These are phyloP conservation scores for Agonopterix heracliana DNA, from an alignment of 2,888 invertebrate species.

Conservation along the genomic window DNA sequence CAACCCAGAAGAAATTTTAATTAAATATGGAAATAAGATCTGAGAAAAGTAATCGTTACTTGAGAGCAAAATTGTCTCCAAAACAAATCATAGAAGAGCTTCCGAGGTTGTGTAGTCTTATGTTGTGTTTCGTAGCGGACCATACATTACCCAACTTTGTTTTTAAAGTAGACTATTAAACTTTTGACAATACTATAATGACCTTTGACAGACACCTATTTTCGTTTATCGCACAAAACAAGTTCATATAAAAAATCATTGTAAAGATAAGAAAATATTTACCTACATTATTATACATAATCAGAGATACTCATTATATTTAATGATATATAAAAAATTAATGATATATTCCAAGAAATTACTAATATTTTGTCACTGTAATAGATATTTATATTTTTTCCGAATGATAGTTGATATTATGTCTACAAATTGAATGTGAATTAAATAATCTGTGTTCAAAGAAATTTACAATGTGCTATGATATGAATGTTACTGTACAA, in stretches of 20 bases:
- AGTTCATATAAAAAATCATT: conserved; percentile 21
- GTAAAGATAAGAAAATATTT: conserved; percentile 27
- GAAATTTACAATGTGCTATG: conserved; percentile 42
- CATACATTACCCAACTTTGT: conserved; percentile 15
- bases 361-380: conserved; percentile 40
- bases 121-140: conserved; percentile 34
- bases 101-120: conserved; percentile 64
- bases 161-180: conserved; percentile 39
- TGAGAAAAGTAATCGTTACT: not conserved
- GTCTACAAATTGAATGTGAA: conserved; percentile 62
- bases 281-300: conserved; percentile 26
- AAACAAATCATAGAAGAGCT: conserved; percentile 35
- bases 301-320: conserved; percentile 40
- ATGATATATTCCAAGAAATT: conserved; percentile 53
- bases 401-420: conserved; percentile 58
- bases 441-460: conserved; percentile 61
- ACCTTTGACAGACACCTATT: conserved; percentile 52
- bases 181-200: conserved; percentile 64
- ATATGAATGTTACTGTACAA: conserved; percentile 48
- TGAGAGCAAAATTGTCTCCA: not conserved
- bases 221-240: conserved; percentile 62
- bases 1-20: not conserved
- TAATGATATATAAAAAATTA: conserved; percentile 40
- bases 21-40: conserved; percentile 5
- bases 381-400: conserved; percentile 58